These are phyloP conservation scores for Melanocharis versteri DNA, from an alignment of 2,113 vertebrate genomes.

Conservation along the genomic window DNA sequence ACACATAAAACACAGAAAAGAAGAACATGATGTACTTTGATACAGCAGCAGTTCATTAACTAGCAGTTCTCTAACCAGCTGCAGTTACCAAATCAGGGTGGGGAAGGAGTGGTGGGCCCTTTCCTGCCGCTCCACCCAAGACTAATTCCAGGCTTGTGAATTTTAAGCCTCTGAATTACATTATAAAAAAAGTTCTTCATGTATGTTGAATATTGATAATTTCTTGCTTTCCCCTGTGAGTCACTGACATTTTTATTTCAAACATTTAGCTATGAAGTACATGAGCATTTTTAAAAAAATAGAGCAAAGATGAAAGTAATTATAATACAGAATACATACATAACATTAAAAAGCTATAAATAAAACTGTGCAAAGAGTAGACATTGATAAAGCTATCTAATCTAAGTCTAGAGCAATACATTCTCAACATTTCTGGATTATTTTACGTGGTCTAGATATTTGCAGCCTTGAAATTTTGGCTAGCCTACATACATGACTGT, in stretches of 20 bases:
- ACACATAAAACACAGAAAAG: neutral
- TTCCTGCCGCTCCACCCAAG: neutral
- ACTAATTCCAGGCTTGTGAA: neutral
- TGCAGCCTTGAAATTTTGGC: neutral
- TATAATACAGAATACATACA: neutral
- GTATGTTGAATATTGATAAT: neutral
- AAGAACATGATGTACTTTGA: neutral
- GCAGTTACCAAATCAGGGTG: neutral
- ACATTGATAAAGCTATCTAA: neutral
- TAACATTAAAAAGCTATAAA: neutral
- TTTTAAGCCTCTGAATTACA: neutral
- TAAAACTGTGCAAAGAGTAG: neutral
- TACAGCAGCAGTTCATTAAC: neutral
- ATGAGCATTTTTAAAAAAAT: neutral
- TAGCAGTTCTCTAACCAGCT: neutral
- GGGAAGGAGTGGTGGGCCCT: rapidly evolving
- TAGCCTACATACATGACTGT: neutral
- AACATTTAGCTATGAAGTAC: neutral
- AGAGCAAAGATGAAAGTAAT: neutral
- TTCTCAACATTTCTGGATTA: neutral
- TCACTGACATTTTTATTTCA: neutral
- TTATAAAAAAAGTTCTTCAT: neutral
- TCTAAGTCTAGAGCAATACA: neutral
- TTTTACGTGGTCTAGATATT: neutral
- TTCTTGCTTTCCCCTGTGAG: neutral